Evolutionary conservation across 2,888 invertebrate species (phyloP), one percentile per base, ranked within the genome.

Genomic region (Drosophila anceps): DNA sequence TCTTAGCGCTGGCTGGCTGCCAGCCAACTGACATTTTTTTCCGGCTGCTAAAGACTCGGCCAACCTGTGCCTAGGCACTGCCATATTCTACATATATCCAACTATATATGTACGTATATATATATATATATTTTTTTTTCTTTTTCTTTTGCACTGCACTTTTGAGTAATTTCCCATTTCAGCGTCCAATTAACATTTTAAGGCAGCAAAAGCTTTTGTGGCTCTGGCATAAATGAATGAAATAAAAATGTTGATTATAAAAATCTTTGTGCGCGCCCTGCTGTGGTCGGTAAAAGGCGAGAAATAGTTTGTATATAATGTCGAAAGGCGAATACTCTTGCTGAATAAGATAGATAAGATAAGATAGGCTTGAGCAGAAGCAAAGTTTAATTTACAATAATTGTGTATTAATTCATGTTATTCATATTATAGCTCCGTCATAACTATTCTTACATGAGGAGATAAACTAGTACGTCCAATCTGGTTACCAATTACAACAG

Each of bases 161-260:
- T 69, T 82, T 67, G 69, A 78, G 68, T 76, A 79, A 76, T 83
- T 84, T 79, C 79, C 81, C 82, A 84, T 82, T 84, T 79, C 73
- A 79, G 73, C 74, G 68, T 84, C 82, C 84, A 84, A 84, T 84
- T 84, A 84, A 84, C 77, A 77, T 81, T 81, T 82, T 76, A 73
- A 81, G 81, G 79, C 61, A 72, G 76, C 53, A 37, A 72, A 77
- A 75, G 73, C 75, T 81, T 69, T 69, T 53, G 48, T 33, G 51
- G 27, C 10, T 41, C 55, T 10, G 27, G 13, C 37, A 50, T 41
- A 65, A 71, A 57, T 54, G 51, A 62, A 64, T 59, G 51, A 67
- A 66, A 81, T 70, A 71, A 64, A 64, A 64, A 73, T 75, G 63
- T 78, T 75, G 75, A 78, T 80, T 81, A 80, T 73, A 66, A 69